Percentiles rank a stretch among this genome's conserved stretches.
phyloP scores from a whole-genome alignment of 35 echinoderm and acorn worm species.

The Stichopus chloronotus region DNA sequence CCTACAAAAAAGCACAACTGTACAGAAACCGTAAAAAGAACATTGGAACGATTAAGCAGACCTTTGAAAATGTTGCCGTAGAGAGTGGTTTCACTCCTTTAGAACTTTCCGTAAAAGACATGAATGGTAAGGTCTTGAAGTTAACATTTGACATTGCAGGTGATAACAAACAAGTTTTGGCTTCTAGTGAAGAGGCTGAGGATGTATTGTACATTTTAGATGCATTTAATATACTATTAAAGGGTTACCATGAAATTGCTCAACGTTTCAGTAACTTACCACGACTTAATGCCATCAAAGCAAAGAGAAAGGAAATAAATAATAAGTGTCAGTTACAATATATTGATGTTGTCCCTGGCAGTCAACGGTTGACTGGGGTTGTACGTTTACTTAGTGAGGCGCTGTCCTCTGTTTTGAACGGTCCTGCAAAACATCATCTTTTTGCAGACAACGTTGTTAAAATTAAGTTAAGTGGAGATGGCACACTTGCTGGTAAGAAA shows the following conservation, averaged over 20 bases:
- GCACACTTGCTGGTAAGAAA: not conserved
- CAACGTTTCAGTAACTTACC: conserved; percentile 35
- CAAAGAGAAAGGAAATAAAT: conserved; percentile 29
- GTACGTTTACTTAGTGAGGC: not conserved
- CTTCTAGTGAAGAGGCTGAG: not conserved
- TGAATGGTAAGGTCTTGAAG: conserved; percentile 10
- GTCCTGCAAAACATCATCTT: not conserved
- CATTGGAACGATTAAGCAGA: conserved; percentile 35
- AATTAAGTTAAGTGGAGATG: conserved; percentile 21
- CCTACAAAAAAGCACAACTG: conserved; percentile 29
- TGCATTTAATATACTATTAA: conserved; percentile 65
- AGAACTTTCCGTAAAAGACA: not conserved
- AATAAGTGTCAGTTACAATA: not conserved
- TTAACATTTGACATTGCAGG: conserved; percentile 4
- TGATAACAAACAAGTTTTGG: not conserved
- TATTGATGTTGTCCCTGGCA: not conserved
- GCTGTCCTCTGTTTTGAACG: not conserved
- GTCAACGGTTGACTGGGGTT: not conserved
- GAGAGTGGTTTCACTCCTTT: conserved; percentile 52
- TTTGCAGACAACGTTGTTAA: not conserved
- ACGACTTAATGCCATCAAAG: conserved; percentile 9
- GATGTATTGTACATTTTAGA: conserved; percentile 68
- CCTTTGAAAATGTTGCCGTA: not conserved
- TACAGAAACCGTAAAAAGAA: conserved; percentile 11
- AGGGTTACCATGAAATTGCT: conserved; percentile 68